Conservation (phyloP, 2,888 invertebrate genomes). For the Chaetogeoica ovagalla region DNA sequence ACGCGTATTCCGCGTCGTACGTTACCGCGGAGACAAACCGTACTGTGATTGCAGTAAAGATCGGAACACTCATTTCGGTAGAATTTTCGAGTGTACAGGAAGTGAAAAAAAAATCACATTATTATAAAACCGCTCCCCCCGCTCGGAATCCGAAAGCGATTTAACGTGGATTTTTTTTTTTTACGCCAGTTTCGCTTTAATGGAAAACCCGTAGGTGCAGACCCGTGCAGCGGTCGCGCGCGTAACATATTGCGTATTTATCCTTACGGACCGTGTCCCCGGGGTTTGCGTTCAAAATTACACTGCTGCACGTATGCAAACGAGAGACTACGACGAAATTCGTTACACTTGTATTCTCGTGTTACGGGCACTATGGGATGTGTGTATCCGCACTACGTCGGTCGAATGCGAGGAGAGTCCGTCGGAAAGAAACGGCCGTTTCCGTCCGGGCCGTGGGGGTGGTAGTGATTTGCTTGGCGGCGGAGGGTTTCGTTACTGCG, state of each 20-base stretch:
- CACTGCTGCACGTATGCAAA: constrained; percentile 28
- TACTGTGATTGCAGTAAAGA: no score
- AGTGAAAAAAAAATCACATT: no score
- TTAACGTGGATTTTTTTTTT: neutral
- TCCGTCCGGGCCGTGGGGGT: neutral
- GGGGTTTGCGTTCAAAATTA: no score
- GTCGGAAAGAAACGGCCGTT: constrained; percentile 21
- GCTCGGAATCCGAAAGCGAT: neutral
- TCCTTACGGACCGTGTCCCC: no score
- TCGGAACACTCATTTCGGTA: no score
- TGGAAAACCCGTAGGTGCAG: neutral
- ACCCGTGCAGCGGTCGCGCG: no score
- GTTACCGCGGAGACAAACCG: no score
- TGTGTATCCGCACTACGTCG: neutral
- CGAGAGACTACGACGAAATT: neutral
- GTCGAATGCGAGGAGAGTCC: neutral
- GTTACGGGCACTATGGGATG: neutral
- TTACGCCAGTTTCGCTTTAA: constrained; percentile 9
- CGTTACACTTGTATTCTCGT: constrained; percentile 24
- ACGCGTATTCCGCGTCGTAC: no score
- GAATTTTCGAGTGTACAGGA: no score
- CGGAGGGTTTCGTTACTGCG: neutral
- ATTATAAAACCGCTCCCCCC: no score
- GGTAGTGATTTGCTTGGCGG: no score
- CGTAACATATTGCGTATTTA: constrained; percentile 16